phyloP scores from a whole-genome alignment of 2,797 vertebrate species.

The Rachycentron canadum region DNA sequence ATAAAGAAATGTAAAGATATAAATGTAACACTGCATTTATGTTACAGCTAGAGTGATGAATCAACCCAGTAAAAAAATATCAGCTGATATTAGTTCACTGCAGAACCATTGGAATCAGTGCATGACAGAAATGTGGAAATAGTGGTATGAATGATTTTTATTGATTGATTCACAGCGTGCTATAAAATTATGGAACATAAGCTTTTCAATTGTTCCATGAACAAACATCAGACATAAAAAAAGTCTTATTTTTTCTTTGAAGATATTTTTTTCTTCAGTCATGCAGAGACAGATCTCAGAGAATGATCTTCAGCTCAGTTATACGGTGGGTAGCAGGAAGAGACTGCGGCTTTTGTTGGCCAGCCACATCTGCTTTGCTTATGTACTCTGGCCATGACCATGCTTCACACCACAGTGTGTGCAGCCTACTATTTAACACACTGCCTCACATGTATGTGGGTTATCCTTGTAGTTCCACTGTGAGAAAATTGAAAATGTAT shows the following conservation, averaged over 20 bases:
- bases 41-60: too few relatives aligned
- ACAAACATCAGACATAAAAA: neutral
- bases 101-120: too few relatives aligned
- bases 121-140: neutral
- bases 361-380: slow-evolving; percentile 68
- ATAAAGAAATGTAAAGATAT: too few relatives aligned
- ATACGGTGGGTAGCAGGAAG: slow-evolving; percentile 16
- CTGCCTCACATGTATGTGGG: slow-evolving; percentile 2
- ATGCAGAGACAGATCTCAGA: neutral
- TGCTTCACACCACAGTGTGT: slow-evolving; percentile 39
- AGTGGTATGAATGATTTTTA: slow-evolving; percentile 5
- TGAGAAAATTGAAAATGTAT: neutral
- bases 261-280: neutral
- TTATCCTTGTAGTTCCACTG: neutral
- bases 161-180: neutral
- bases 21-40: too few relatives aligned
- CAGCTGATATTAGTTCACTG: neutral
- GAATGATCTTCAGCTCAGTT: slow-evolving; percentile 6
- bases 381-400: slow-evolving; percentile 43
- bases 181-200: neutral
- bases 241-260: neutral
- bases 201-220: neutral
- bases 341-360: slow-evolving; percentile 46
- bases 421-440: slow-evolving; percentile 16
- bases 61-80: too few relatives aligned